phyloP scores from a whole-genome alignment of 1,140 invertebrate genomes.

The Orchesella cincta region DNA sequence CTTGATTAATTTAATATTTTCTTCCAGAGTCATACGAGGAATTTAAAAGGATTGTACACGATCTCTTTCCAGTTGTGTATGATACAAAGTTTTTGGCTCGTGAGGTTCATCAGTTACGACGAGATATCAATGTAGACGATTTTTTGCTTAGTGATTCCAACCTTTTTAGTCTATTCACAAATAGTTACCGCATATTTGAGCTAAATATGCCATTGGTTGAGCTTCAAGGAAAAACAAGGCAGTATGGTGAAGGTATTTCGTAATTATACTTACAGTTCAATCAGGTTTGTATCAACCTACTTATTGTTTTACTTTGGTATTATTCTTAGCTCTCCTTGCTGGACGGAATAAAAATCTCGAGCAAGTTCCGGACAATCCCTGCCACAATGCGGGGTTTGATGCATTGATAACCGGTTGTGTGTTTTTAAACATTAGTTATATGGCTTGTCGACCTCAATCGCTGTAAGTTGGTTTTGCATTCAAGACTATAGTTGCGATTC shows the following conservation, averaged over 20 bases:
- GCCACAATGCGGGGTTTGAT: constrained; percentile 76
- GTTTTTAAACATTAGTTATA: constrained; percentile 63
- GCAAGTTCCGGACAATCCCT: constrained; percentile 55
- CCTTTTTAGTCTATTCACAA: constrained; percentile 33
- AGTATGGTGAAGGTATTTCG: constrained; percentile 37
- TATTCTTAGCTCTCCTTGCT: constrained; percentile 25
- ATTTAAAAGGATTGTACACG: constrained; percentile 68
- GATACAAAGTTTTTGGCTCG: constrained; percentile 73
- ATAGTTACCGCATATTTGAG: constrained; percentile 17
- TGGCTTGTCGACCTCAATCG: constrained; percentile 54
- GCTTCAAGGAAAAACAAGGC: constrained; percentile 51
- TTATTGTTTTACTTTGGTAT: constrained; percentile 14
- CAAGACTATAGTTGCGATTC: neutral
- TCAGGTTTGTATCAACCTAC: too few relatives aligned
- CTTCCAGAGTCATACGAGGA: constrained; percentile 62
- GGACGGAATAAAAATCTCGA: constrained; percentile 49
- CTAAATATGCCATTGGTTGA: constrained; percentile 38
- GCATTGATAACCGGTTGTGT: constrained; percentile 70
- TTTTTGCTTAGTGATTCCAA: constrained; percentile 24
- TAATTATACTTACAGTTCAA: too few relatives aligned
- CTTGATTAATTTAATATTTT: constrained; percentile 19
- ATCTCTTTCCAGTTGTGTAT: constrained; percentile 68
- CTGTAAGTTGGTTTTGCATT: constrained; percentile 49
- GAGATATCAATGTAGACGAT: constrained; percentile 2
- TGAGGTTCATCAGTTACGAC: constrained; percentile 55